A percentile compares a stretch with the other conserved stretches of the same genome.
phyloP scores from a whole-genome alignment of 2,113 vertebrate genomes.

The Promerops cafer region DNA sequence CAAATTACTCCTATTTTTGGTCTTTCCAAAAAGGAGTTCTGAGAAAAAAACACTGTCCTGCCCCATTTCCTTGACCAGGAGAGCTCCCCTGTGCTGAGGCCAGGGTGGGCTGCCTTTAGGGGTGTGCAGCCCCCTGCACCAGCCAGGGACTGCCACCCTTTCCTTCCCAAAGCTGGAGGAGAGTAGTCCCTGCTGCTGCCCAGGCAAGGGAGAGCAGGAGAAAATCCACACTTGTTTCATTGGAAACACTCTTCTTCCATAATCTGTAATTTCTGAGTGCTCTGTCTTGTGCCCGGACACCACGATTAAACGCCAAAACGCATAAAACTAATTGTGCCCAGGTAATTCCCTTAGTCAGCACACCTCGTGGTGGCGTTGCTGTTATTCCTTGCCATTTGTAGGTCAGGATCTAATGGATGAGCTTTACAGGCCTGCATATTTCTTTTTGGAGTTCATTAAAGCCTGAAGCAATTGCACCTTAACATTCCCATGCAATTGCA shows the following conservation, averaged over 20 bases:
- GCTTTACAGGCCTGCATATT: conserved; percentile 33
- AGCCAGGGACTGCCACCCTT: neutral
- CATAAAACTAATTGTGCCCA: neutral
- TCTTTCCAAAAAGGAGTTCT: neutral
- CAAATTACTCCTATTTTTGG: neutral
- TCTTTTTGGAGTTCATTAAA: conserved; percentile 60
- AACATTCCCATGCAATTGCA: conserved; percentile 50
- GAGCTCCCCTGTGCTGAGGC: neutral
- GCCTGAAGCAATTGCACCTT: conserved; percentile 57
- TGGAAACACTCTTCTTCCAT: neutral
- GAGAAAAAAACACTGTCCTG: neutral
- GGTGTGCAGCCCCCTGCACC: neutral
- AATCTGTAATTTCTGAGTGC: neutral
- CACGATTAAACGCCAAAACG: conserved; percentile 44
- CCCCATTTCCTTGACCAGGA: neutral
- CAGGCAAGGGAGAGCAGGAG: neutral
- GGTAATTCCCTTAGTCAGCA: conserved; percentile 11
- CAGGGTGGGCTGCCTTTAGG: neutral
- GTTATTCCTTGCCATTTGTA: conserved; percentile 44
- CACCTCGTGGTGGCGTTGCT: neutral
- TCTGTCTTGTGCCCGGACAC: neutral
- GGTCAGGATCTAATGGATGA: conserved; percentile 56
- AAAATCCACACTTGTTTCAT: neutral
- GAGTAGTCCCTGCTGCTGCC: neutral
- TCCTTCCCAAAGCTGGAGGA: neutral